Percentiles rank a stretch among this genome's conserved stretches.
phyloP scores from a whole-genome alignment of 1,140 invertebrate genomes.

The Spodoptera frugiperda region DNA sequence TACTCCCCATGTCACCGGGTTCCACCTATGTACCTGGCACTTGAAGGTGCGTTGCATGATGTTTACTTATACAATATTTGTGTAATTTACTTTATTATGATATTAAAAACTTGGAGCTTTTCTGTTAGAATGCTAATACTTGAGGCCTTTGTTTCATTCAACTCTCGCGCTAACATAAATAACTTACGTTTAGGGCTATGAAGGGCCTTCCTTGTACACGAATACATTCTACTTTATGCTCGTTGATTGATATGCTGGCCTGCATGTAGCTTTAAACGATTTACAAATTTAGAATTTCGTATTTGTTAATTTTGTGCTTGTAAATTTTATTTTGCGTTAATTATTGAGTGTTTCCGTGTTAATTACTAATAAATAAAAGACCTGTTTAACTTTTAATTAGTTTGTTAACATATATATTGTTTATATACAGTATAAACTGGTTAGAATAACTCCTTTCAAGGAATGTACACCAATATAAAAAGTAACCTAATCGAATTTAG shows the following conservation, averaged over 20 bases:
- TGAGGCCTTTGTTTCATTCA: slow-evolving; percentile 59
- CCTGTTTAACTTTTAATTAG: too few relatives aligned
- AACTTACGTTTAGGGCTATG: slow-evolving; percentile 65
- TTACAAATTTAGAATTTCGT: slow-evolving; percentile 18
- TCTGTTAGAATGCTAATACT: slow-evolving; percentile 46
- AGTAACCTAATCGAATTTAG: too few relatives aligned
- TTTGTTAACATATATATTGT: too few relatives aligned
- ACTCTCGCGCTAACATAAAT: slow-evolving; percentile 67
- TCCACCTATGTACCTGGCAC: slow-evolving; percentile 80
- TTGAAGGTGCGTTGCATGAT: slow-evolving; percentile 74
- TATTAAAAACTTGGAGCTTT: not conserved
- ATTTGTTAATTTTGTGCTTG: slow-evolving; percentile 5
- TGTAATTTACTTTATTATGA: slow-evolving; percentile 23
- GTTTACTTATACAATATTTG: slow-evolving; percentile 56
- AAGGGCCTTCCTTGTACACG: slow-evolving; percentile 66
- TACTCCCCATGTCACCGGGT: slow-evolving; percentile 80
- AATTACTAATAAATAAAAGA: not conserved
- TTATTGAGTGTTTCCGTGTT: not conserved
- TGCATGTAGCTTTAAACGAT: slow-evolving; percentile 12
- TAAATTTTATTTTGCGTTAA: slow-evolving; percentile 21
- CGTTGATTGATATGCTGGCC: slow-evolving; percentile 60
- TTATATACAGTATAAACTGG: too few relatives aligned
- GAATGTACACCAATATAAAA: too few relatives aligned
- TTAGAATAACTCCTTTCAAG: too few relatives aligned
- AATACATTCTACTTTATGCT: slow-evolving; percentile 50